Conservation (phyloP, 2,797 vertebrate genomes). For the Clarias laeviceps region DNA sequence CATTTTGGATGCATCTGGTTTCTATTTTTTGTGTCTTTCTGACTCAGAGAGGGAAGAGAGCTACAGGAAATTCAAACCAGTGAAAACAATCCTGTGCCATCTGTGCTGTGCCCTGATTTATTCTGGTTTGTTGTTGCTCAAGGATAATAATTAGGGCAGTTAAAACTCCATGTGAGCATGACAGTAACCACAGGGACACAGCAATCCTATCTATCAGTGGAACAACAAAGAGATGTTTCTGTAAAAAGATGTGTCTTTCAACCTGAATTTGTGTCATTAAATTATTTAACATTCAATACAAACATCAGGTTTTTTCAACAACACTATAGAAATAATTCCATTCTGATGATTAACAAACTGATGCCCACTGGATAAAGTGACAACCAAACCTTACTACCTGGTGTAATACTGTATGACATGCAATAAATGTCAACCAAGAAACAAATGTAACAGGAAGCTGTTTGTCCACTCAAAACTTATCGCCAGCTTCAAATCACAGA, state of each 20-base stretch:
- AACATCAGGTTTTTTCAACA: no score
- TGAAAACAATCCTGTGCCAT: slow-evolving; percentile 43
- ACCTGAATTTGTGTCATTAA: slow-evolving; percentile 24
- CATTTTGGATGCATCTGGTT: slow-evolving; percentile 19
- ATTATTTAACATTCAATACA: neutral
- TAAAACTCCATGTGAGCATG: slow-evolving; percentile 35
- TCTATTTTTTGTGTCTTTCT: slow-evolving; percentile 24
- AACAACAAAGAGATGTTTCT: slow-evolving; percentile 27
- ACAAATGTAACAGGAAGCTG: neutral
- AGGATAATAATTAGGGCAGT: slow-evolving; percentile 55
- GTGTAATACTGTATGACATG: no score
- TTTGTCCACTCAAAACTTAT: neutral
- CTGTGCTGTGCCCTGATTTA: slow-evolving; percentile 44
- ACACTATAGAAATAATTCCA: neutral
- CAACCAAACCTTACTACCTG: neutral
- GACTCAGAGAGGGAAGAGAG: slow-evolving; percentile 16
- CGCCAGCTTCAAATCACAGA: neutral
- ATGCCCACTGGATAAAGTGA: neutral
- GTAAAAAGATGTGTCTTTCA: slow-evolving; percentile 19
- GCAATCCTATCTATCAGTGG: slow-evolving; percentile 6
- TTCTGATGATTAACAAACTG: neutral
- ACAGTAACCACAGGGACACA: slow-evolving; percentile 53
- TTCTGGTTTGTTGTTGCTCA: slow-evolving; percentile 53
- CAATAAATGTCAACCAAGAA: neutral
- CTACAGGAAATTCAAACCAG: slow-evolving; percentile 5